Conservation (phyloP, 1,140 invertebrate species). For the Luehdorfia chinensis region DNA sequence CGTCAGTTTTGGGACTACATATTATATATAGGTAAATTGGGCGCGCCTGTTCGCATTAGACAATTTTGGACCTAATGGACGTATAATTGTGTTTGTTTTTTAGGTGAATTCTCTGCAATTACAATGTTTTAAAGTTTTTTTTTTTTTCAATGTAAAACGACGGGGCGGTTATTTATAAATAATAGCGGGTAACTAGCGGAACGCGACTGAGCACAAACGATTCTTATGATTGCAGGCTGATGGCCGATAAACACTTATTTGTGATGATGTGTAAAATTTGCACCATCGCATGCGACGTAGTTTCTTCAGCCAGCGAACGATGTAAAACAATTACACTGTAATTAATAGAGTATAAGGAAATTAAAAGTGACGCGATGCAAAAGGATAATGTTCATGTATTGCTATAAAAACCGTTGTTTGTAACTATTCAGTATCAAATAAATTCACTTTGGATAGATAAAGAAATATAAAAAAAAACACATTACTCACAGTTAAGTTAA, state of each 20-base stretch:
- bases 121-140: neutral
- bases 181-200: slow-evolving; percentile 33
- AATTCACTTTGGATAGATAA: slow-evolving; percentile 10
- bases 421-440: no score
- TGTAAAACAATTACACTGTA: no score
- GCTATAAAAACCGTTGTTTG: no score
- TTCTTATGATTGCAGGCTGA: slow-evolving; percentile 8
- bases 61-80: no score
- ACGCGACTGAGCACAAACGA: slow-evolving; percentile 19
- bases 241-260: slow-evolving; percentile 27
- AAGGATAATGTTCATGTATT: no score
- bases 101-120: neutral
- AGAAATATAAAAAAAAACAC: slow-evolving; percentile 1
- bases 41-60: no score
- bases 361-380: no score
- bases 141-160: neutral
- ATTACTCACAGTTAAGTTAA: slow-evolving; percentile 36
- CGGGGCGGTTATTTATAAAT: slow-evolving; percentile 7
- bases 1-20: no score
- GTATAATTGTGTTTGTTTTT: neutral
- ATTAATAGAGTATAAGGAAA: no score
- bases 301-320: no score
- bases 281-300: neutral
- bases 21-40: no score
- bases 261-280: slow-evolving; percentile 23